These are phyloP conservation scores for Aelia acuminata DNA, from an alignment of 2,888 invertebrate species.

Conservation along the genomic window DNA sequence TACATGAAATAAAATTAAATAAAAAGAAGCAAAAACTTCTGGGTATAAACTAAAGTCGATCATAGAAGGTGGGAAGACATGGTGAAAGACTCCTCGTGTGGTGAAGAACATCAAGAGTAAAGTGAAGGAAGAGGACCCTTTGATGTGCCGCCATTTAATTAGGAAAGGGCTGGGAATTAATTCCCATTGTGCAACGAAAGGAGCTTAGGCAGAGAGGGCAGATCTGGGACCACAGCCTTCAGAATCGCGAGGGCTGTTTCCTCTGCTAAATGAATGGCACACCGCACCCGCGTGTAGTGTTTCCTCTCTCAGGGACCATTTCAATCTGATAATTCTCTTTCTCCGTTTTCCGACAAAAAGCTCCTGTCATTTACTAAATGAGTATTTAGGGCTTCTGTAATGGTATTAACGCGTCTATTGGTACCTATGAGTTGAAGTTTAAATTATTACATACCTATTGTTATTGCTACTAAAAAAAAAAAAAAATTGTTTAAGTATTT, in stretches of 20 bases:
- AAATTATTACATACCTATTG: too few relatives aligned
- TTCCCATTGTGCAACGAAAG: slow-evolving; percentile 10
- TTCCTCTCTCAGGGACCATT: background rate
- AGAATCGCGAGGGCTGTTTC: background rate
- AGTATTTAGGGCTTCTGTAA: too few relatives aligned
- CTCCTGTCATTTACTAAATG: background rate
- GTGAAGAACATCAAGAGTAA: background rate
- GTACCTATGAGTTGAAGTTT: too few relatives aligned
- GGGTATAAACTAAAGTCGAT: too few relatives aligned
- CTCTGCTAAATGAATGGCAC: background rate
- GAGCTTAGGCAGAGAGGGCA: background rate
- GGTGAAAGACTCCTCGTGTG: background rate
- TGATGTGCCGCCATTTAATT: slow-evolving; percentile 23
- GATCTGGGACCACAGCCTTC: background rate
- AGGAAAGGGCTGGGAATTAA: background rate
- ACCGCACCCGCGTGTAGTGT: background rate
- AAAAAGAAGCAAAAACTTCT: too few relatives aligned
- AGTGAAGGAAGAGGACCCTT: background rate
- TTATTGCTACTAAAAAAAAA: too few relatives aligned
- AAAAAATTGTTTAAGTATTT: too few relatives aligned
- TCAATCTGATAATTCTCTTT: background rate
- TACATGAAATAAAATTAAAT: too few relatives aligned
- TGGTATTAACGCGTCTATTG: too few relatives aligned
- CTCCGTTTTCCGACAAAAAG: background rate
- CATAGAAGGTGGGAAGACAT: background rate